A percentile compares a stretch with the other conserved stretches of the same genome.
Evolutionary conservation across 2,113 vertebrate species (phyloP).

Genomic region (Caloenas nicobarica): DNA sequence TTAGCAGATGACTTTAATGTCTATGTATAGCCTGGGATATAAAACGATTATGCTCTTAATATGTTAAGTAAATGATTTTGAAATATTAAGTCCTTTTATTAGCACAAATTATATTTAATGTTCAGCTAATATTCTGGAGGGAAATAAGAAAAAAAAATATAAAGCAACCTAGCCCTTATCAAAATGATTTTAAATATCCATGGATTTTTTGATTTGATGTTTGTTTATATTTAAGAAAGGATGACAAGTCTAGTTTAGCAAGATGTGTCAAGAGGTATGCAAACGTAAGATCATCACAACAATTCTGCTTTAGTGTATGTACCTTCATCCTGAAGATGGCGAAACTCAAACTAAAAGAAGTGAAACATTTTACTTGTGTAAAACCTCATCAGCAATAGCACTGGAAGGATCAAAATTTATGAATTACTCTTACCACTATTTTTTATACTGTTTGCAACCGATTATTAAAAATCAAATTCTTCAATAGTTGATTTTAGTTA

Average conservation of each 20-base stretch:
- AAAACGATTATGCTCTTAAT: constrained; percentile 10
- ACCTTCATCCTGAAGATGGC: neutral
- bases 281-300: accelerated
- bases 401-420: neutral
- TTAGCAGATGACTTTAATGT: constrained; percentile 43
- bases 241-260: neutral
- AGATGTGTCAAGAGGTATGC: neutral
- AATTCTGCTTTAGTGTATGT: neutral
- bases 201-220: neutral
- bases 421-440: neutral
- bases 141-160: neutral
- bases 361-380: neutral
- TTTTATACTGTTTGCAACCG: neutral
- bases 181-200: neutral
- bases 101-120: neutral
- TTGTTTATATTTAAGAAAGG: neutral
- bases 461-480: neutral
- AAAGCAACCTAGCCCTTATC: neutral
- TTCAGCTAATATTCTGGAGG: neutral
- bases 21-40: constrained; percentile 13
- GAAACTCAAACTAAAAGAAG: neutral
- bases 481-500: neutral
- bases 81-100: neutral
- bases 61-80: constrained; percentile 6
- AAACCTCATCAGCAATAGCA: neutral